Base-by-base conservation (phyloP, 1,140 invertebrate species). In the Papilio helenus region DNA sequence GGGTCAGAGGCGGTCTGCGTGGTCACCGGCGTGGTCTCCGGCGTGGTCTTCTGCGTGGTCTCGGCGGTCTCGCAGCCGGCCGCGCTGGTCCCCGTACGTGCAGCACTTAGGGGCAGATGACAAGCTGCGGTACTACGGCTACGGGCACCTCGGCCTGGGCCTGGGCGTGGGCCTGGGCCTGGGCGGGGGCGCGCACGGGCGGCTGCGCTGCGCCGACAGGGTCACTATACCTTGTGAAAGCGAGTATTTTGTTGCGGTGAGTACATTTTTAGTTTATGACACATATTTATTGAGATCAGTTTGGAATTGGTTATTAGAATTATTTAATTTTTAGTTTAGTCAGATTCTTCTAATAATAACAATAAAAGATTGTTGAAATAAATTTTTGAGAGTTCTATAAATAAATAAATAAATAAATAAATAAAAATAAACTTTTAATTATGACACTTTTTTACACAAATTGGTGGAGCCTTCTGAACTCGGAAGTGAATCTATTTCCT, bases 151-250 rank as follows among this genome's bases (percentile, higher is more conserved):
- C 65, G 91, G 89, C 1, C 77, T 83, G 8, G 86, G 89, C 3
- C 82, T 92, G 8, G 81, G 89, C 1, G 76, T 83, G 8, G 86
- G 89, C 5, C 82, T 92, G 9, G 81, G 89, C 1, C 77, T 83
- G 8, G 86, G 89, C 5, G 82, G 91, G 9, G 81, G 76, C 4
- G 91, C 90, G 1, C 90, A 87, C 65, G 94, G 94, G 0, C 80
- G 94, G 16, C 90, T 94, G 82, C 94, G 95, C 2, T 98, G 97
- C 85, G 94, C 92, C 2, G 97, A 98, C 87, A 95, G 96, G 55
- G 96, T 98, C 61, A 96, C 97, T 1, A 96, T 98, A 90, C 97
- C 97, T 0, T 98, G 97, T 86, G 97, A 98, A 84, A 96, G 97
- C 68, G 97, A 98, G 85, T 97, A 98, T 88, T 97, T 98, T 87